Evolutionary conservation across 2,888 invertebrate genomes (phyloP).

Genomic region (Leuctra nigra): DNA sequence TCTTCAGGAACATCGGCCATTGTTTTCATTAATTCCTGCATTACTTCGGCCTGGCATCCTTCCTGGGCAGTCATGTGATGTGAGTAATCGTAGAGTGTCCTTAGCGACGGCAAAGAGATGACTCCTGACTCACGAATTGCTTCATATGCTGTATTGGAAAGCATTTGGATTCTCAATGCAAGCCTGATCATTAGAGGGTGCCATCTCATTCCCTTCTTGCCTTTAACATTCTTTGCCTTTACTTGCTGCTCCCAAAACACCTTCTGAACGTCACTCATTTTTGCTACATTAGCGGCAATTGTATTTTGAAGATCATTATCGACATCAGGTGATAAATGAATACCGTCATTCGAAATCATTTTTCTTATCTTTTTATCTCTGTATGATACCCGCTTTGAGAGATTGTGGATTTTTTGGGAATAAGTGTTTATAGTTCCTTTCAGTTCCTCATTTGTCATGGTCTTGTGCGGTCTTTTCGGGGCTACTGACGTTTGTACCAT

Average conservation of each 20-base stretch:
- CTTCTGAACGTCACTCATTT: not conserved
- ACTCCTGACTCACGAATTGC: not conserved
- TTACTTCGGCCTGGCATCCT: not conserved
- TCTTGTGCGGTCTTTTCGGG: not conserved
- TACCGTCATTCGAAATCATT: not conserved
- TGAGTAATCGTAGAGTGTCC: conserved; percentile 2
- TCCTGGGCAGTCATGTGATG: not conserved
- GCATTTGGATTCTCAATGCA: not conserved
- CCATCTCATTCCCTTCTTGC: conserved; percentile 7
- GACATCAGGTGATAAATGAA: not conserved
- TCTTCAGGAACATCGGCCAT: not conserved
- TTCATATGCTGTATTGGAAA: not conserved
- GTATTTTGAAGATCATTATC: not conserved
- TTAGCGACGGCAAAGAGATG: conserved; percentile 1
- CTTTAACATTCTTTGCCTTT: not conserved
- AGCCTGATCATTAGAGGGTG: conserved; percentile 11
- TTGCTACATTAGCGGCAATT: not conserved
- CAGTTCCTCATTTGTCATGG: not conserved
- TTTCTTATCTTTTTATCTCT: not conserved
- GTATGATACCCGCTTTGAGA: not conserved
- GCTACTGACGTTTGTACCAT: too few species aligned
- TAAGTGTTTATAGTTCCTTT: not conserved
- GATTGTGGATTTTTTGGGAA: not conserved
- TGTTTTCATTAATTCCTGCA: not conserved
- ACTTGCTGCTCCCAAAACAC: conserved; percentile 5